Evolutionary conservation across 2,113 vertebrate species (phyloP).

Genomic region (Piaya cayana): DNA sequence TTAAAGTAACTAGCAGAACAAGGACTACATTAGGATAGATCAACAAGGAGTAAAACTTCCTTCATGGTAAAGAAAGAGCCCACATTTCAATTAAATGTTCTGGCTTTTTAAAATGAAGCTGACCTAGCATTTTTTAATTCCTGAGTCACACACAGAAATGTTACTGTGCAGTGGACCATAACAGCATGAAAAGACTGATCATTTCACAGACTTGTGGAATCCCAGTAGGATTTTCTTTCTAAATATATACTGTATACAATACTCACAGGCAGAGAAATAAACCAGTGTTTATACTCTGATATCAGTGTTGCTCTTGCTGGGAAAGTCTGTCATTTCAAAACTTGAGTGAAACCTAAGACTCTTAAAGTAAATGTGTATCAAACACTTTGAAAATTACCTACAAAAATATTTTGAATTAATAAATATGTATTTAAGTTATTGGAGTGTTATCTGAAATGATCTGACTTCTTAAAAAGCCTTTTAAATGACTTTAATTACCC

Average conservation of each 20-base stretch:
- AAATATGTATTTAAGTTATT: neutral
- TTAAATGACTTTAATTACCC: neutral
- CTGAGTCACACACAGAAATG: slow-evolving; percentile 62
- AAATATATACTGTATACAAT: slow-evolving; percentile 71
- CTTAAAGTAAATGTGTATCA: slow-evolving; percentile 13
- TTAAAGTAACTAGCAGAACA: slow-evolving; percentile 40
- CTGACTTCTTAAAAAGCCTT: neutral
- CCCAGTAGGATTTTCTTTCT: slow-evolving; percentile 73
- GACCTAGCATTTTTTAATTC: slow-evolving; percentile 68
- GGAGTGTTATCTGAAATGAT: neutral
- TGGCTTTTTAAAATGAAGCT: slow-evolving; percentile 61
- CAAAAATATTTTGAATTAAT: slow-evolving; percentile 23
- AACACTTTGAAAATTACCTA: neutral
- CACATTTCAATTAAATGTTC: slow-evolving; percentile 61
- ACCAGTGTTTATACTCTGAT: slow-evolving; percentile 59
- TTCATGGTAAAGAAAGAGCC: slow-evolving; percentile 37
- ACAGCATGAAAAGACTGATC: slow-evolving; percentile 6
- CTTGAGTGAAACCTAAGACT: slow-evolving; percentile 43
- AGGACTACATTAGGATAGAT: slow-evolving; percentile 14
- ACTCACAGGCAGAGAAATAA: slow-evolving; percentile 58
- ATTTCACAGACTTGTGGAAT: slow-evolving; percentile 61
- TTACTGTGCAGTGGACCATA: slow-evolving; percentile 49
- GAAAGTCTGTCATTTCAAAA: slow-evolving; percentile 66
- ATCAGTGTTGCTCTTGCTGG: slow-evolving; percentile 26
- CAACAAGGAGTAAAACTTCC: neutral